Percentiles rank a stretch among this genome's conserved stretches.
phyloP scores from a whole-genome alignment of 2,888 invertebrate genomes.

The Yponomeuta plumbellus region DNA sequence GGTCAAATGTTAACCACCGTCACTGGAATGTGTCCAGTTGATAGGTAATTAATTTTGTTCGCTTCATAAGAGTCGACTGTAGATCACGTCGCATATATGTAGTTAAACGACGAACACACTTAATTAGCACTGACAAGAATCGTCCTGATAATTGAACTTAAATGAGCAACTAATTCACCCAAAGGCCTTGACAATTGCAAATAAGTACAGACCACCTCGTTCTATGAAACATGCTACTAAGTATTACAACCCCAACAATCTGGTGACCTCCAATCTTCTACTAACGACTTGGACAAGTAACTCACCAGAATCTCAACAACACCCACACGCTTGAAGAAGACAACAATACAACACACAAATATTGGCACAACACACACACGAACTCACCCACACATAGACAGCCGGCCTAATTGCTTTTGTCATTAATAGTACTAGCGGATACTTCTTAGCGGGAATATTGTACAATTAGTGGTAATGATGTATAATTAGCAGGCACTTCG shows the following conservation, averaged over 20 bases:
- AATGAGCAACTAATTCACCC: not conserved
- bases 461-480: slow-evolving; percentile 74
- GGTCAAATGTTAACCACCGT: no score
- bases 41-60: no score
- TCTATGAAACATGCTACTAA: not conserved
- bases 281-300: not conserved
- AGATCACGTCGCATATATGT: no score
- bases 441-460: slow-evolving; percentile 68
- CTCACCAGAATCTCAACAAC: not conserved
- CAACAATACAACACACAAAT: not conserved
- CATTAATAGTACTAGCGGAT: slow-evolving; percentile 72
- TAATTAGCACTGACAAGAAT: not conserved
- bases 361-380: slow-evolving; percentile 25
- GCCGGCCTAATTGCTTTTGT: slow-evolving; percentile 73
- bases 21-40: no score
- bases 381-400: slow-evolving; percentile 45
- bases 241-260: not conserved
- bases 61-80: no score
- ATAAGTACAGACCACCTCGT: not conserved
- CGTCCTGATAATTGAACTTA: slow-evolving; percentile 1
- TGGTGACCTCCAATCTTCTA: not conserved
- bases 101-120: not conserved
- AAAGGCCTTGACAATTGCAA: slow-evolving; percentile 1
- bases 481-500: slow-evolving; percentile 52
- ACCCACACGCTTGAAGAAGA: not conserved